Evolutionary conservation across 2,888 invertebrate species (phyloP), one percentile per base, ranked within the genome.

Genomic region (Drosophila borborema): DNA sequence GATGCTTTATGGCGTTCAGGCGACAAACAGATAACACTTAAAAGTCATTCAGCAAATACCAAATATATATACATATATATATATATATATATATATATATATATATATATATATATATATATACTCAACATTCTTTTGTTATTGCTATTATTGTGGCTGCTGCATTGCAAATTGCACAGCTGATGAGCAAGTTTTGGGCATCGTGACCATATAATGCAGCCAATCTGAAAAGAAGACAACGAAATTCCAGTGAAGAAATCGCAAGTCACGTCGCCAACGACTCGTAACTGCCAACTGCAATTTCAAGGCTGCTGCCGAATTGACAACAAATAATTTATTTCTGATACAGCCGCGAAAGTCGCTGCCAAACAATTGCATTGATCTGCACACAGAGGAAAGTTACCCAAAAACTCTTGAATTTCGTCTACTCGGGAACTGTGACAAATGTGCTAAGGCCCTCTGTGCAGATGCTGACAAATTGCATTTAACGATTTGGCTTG

Each of bases 311-410:
- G 77, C 80, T 73, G 80, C 73, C 75, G 74, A 69, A 86, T 81
- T 86, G 83, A 83, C 86, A 86, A 80, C 74, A 80, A 86, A 88
- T 76, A 76, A 88, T 83, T 86, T 83, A 81, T 69, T 70, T 84
- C 43, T 62, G 55, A 73, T 66, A 36, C 72, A 71, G 61, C 75
- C 77, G 86, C 86, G 85, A 88, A 86, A 86, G 89, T 86, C 82
- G 65, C 66, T 41, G 41, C 46, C 61, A 62, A 49, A 69, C 53
- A 53, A 36, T 71, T 71, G 75, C 64, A 54, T 41, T 38, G 56
- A 70, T 72, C 59, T 48, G 41, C 10, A 16, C 48, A 51, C 55
- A 68, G 67, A 79, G 64, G 72, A 76, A 81, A 81, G 78, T 79
- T 81, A 34, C 9, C 31, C 43, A 41, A 58, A 58, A 54, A 28